Conservation (phyloP, 2,888 invertebrate genomes). For the Drosophila monieri region DNA sequence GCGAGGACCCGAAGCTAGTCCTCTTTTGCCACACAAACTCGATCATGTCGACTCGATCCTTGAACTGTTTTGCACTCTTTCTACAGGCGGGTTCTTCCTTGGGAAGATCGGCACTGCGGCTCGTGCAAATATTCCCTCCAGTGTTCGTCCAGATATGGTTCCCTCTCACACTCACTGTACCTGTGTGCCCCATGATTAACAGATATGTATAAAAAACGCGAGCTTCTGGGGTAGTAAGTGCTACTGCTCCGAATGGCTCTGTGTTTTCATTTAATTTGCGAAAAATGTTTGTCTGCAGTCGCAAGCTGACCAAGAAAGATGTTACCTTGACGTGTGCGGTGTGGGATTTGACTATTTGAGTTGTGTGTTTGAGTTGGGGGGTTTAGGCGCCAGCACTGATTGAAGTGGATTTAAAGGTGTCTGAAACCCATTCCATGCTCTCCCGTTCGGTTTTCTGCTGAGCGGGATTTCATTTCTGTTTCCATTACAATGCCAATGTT, state of each 20-base stretch:
- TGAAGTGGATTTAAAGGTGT: constrained; percentile 17
- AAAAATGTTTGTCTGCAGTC: constrained; percentile 77
- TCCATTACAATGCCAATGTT: not conserved
- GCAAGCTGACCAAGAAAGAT: constrained; percentile 47
- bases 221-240: constrained; percentile 58
- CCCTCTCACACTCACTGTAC: too few species aligned
- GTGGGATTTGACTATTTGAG: not conserved
- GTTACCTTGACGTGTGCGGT: constrained; percentile 12
- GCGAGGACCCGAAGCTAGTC: too few species aligned
- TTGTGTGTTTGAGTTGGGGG: not conserved
- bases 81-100: too few species aligned
- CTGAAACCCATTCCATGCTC: not conserved
- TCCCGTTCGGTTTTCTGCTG: not conserved
- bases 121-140: too few species aligned
- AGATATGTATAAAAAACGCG: constrained; percentile 14
- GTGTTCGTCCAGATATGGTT: too few species aligned
- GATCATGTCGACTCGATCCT: too few species aligned
- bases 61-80: too few species aligned
- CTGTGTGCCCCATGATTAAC: not conserved
- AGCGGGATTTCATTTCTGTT: constrained; percentile 3
- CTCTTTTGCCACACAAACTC: too few species aligned
- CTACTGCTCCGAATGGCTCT: not conserved
- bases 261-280: constrained; percentile 83
- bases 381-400: constrained; percentile 23
- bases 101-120: too few species aligned